These are phyloP conservation scores for Drosophila dunni DNA, from an alignment of 1,140 invertebrate species.

Conservation along the genomic window DNA sequence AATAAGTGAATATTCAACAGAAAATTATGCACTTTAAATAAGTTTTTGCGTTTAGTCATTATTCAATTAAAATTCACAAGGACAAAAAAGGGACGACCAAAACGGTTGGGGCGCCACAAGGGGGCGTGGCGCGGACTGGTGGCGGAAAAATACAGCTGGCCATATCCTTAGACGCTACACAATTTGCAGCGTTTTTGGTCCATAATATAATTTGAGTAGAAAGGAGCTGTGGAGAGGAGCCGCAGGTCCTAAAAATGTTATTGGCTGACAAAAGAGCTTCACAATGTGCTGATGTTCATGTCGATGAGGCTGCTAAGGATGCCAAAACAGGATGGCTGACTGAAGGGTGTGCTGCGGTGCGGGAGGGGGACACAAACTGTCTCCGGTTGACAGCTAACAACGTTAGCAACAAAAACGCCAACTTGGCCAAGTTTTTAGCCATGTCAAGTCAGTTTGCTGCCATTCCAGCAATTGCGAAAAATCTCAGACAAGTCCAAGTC, in stretches of 20 bases:
- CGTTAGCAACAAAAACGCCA: conserved; percentile 38
- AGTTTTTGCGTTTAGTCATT: conserved; percentile 57
- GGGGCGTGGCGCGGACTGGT: neutral
- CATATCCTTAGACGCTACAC: conserved; percentile 16
- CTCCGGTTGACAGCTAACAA: conserved; percentile 42
- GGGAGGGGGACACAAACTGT: conserved; percentile 12
- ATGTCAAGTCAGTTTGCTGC: conserved; percentile 1
- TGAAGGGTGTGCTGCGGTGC: neutral
- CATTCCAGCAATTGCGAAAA: conserved; percentile 8
- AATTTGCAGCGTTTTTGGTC: conserved; percentile 24
- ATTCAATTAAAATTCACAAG: conserved; percentile 65
- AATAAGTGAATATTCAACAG: conserved; percentile 46
- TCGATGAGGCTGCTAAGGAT: conserved; percentile 16
- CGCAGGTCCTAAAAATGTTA: conserved; percentile 48
- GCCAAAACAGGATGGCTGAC: neutral
- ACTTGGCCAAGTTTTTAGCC: conserved; percentile 17
- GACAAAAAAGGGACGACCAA: conserved; percentile 2
- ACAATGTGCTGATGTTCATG: conserved; percentile 31
- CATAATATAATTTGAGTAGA: conserved; percentile 51
- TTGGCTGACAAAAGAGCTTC: conserved; percentile 44
- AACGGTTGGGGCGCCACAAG: neutral
- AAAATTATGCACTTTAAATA: conserved; percentile 67
- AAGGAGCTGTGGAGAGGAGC: conserved; percentile 33
- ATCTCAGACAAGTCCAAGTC: conserved; percentile 20
- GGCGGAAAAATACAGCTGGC: conserved; percentile 5